Evolutionary conservation across 2,797 vertebrate genomes (phyloP).

Genomic region (Halcyon smyrnensis): DNA sequence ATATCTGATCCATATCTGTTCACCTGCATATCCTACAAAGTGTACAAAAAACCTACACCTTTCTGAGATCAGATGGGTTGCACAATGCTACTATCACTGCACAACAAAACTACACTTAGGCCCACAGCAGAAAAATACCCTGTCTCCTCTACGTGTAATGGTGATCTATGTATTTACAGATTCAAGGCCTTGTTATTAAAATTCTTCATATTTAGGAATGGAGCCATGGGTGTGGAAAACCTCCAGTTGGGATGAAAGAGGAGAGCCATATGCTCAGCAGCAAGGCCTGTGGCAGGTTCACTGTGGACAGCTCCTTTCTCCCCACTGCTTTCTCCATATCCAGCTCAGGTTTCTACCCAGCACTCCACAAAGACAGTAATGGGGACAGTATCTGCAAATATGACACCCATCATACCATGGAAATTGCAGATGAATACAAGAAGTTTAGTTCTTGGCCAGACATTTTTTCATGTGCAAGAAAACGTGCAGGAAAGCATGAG

Average conservation of each 20-base stretch:
- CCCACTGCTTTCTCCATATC: fast-evolving
- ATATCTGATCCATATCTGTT: neutral
- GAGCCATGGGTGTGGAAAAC: neutral
- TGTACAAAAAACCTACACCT: neutral
- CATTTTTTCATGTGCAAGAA: neutral
- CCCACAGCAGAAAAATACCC: neutral
- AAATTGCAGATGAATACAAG: neutral
- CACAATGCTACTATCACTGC: neutral
- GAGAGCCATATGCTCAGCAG: neutral
- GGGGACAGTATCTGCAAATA: neutral
- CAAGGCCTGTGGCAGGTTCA: neutral
- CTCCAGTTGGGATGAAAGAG: neutral
- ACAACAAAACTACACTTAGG: neutral
- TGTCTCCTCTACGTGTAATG: fast-evolving
- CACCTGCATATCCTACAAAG: too few species aligned
- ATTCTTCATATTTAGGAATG: neutral
- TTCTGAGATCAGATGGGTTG: neutral
- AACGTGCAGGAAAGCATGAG: fast-evolving
- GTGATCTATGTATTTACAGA: neutral
- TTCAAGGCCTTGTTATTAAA: neutral
- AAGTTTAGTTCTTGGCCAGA: neutral
- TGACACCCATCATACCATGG: neutral
- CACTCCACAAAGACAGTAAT: fast-evolving
- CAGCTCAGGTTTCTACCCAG: neutral
- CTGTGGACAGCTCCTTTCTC: neutral